Evolutionary conservation across 2,888 invertebrate genomes (phyloP), one percentile per base, ranked within the genome.

Genomic region (Embidobia sp.): DNA sequence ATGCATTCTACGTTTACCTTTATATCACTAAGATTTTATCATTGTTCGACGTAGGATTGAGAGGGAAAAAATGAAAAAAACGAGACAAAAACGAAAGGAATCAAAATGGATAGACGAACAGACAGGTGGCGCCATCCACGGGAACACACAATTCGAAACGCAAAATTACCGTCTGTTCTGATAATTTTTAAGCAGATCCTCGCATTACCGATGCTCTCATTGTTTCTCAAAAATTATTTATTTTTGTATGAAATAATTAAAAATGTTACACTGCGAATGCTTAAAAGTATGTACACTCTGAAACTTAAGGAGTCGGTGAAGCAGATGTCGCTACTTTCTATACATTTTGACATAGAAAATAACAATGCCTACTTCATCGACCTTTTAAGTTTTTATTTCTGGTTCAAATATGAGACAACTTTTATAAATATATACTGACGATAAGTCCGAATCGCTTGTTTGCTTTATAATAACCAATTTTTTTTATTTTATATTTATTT

Each of bases 1-100:
- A 79, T 35, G 78, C 81, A 79, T 74, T 82, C 77, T 80, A 82
- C 78, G 49, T 82, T 80, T 83, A 79, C 37, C 81, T 81, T 82
- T 82, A 77, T 82, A 81, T 77, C 78, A 79, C 78, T 79, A 80
- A 80, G 66, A 66, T 79, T 79, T 77, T 57, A 59, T 70, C 70
- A 70, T 59, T 46, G 57, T 63, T 57, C 49, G 48, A 57, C 57
- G 76, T 64, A 69, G 66, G 51, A 59, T 42, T 15, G 19, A 63
- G 26, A 27, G n/a, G 40, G 19, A 63, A 33, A 27, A 13, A 48
- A 16, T 16, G 11, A 26, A 10, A 33, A 19, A 35, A 18, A 4
- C 6, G 26, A n/a, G 26, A 48, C 6, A 22, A 59, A 46, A 1
- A 18, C 1, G 6, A 11, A 16, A n/a, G n/a, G 26, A 44, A n/a